Evolutionary conservation across 2,888 invertebrate species (phyloP).

Genomic region (Leptinotarsa rubiginosa): DNA sequence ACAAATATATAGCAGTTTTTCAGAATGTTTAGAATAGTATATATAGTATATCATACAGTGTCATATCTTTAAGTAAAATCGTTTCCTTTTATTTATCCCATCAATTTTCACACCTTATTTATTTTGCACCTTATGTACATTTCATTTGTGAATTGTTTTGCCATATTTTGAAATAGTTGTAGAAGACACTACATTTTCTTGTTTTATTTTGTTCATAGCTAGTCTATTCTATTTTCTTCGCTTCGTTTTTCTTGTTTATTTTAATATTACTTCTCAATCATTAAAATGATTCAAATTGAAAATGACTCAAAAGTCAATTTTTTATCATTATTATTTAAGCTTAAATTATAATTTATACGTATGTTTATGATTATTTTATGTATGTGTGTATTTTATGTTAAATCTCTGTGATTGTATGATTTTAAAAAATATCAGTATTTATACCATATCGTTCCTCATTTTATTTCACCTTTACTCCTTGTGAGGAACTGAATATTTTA

Average conservation of each 20-base stretch:
- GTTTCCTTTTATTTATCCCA: constrained; percentile 47
- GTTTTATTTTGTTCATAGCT: constrained; percentile 58
- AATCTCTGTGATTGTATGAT: constrained; percentile 62
- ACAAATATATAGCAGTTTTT: constrained; percentile 45
- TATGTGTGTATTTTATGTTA: constrained; percentile 63
- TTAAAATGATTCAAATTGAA: constrained; percentile 56
- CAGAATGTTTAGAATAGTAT: constrained; percentile 47
- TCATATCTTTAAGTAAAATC: constrained; percentile 50
- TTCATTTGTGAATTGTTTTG: constrained; percentile 61
- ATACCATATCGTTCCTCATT: constrained; percentile 38
- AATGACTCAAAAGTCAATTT: constrained; percentile 42
- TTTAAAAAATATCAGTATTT: constrained; percentile 62
- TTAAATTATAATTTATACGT: constrained; percentile 54
- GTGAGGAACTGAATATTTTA: background rate
- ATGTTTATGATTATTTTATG: constrained; percentile 52
- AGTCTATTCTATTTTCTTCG: constrained; percentile 54
- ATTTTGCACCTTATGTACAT: constrained; percentile 55
- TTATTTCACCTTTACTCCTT: constrained; percentile 5
- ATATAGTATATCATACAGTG: constrained; percentile 50
- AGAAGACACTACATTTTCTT: constrained; percentile 42
- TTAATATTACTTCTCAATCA: constrained; percentile 53
- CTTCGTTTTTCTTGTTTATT: constrained; percentile 48
- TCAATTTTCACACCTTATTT: constrained; percentile 51
- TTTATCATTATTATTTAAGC: constrained; percentile 51
- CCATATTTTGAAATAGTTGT: constrained; percentile 58